Percentiles rank a stretch among this genome's conserved stretches.
Evolutionary conservation across 2,888 invertebrate genomes (phyloP).

Genomic region (Cyrtodaria siliqua): DNA sequence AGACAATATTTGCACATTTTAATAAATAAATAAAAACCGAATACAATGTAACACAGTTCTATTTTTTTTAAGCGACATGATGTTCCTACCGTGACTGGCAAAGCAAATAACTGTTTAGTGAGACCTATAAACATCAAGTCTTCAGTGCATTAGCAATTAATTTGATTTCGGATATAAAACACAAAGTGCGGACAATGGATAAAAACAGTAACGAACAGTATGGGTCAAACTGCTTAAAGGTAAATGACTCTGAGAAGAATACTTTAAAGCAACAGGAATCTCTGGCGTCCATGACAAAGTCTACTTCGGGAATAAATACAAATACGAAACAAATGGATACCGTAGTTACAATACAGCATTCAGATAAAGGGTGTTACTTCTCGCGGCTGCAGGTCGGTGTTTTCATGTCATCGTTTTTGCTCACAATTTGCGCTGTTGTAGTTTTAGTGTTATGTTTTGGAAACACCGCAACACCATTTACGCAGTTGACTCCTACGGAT

Average conservation of each 20-base stretch:
- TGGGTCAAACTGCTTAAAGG: too few relatives aligned
- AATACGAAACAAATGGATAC: slow-evolving; percentile 55
- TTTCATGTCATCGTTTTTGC: slow-evolving; percentile 57
- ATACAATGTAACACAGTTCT: too few relatives aligned
- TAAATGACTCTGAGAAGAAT: slow-evolving; percentile 1
- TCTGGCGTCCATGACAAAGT: slow-evolving; percentile 34
- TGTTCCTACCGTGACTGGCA: too few relatives aligned
- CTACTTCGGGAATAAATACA: slow-evolving; percentile 39
- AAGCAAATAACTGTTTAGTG: too few relatives aligned
- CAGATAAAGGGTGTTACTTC: slow-evolving; percentile 66
- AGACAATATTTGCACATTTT: too few relatives aligned
- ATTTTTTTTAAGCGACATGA: too few relatives aligned
- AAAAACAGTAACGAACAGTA: too few relatives aligned
- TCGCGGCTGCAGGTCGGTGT: slow-evolving; percentile 64
- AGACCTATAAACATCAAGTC: too few relatives aligned
- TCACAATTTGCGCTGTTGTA: slow-evolving; percentile 64
- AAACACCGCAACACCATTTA: not conserved
- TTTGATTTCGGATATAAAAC: too few relatives aligned
- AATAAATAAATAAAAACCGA: too few relatives aligned
- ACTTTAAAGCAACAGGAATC: slow-evolving; percentile 42
- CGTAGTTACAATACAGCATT: slow-evolving; percentile 58
- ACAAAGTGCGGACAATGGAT: too few relatives aligned
- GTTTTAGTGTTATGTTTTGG: slow-evolving; percentile 63
- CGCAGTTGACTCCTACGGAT: not conserved
- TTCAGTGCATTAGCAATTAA: too few relatives aligned